Evolutionary conservation across 2,888 invertebrate species (phyloP).

Genomic region (Pilophorus perplexus): DNA sequence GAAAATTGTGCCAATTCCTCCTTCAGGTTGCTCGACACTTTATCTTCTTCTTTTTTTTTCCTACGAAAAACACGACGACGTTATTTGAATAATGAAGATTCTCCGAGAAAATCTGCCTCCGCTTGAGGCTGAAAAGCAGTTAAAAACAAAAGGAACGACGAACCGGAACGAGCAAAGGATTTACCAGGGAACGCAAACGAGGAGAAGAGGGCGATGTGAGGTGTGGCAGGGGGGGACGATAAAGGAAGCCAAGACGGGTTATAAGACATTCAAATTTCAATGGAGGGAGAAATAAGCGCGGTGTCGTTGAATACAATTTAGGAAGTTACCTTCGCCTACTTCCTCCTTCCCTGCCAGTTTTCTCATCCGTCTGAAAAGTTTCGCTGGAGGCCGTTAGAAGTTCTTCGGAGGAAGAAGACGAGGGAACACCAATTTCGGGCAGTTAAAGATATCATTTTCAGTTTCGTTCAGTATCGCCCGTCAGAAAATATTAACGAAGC

Average conservation of each 20-base stretch:
- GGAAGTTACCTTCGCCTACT: slow-evolving; percentile 6
- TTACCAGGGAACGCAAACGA: not conserved
- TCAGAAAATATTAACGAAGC: no score
- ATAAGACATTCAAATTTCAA: slow-evolving; percentile 19
- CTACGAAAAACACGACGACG: not conserved
- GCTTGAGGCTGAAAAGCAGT: not conserved
- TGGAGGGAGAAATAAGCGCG: slow-evolving; percentile 5
- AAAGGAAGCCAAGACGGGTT: not conserved
- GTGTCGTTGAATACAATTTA: slow-evolving; percentile 31
- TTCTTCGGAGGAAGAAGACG: not conserved
- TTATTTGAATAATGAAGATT: not conserved
- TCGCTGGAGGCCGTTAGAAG: not conserved
- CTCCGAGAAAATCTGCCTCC: not conserved
- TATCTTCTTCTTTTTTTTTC: no score
- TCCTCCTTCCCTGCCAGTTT: not conserved
- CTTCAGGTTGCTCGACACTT: no score
- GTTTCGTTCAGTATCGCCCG: no score
- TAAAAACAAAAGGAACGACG: slow-evolving; percentile 1
- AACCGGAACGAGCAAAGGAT: not conserved
- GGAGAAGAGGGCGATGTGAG: slow-evolving; percentile 5
- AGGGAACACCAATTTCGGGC: not conserved
- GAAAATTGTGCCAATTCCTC: no score
- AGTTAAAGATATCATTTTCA: not conserved
- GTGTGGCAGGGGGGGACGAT: not conserved
- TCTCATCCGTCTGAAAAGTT: slow-evolving; percentile 10